Percentiles rank a stretch among this genome's conserved stretches.
Evolutionary conservation across 1,140 invertebrate species (phyloP).

Genomic region (Rhopalosiphum maidis): DNA sequence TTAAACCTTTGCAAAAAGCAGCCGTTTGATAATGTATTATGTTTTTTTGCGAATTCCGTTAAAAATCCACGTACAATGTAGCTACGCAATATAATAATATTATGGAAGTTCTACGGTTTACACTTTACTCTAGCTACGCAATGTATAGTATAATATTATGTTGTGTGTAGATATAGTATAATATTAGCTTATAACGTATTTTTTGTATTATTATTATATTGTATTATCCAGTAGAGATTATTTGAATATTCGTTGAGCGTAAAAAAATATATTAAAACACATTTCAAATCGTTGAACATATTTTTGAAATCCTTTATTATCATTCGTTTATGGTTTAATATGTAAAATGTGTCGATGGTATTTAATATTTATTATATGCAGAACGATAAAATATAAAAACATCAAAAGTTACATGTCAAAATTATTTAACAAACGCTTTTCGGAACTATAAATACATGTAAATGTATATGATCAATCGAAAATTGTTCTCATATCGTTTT

Average conservation of each 20-base stretch:
- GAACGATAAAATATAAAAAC: neutral
- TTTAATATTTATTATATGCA: neutral
- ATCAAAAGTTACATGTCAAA: neutral
- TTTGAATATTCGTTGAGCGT: no score
- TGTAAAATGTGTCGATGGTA: neutral
- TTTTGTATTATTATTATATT: no score
- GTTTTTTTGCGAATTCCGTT: neutral
- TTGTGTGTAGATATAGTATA: no score
- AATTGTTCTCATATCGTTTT: neutral
- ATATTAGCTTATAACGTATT: no score
- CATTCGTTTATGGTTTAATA: no score
- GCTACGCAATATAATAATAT: neutral
- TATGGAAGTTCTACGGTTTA: neutral
- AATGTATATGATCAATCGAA: neutral
- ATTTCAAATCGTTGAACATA: no score
- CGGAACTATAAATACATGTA: neutral
- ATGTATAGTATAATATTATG: no score
- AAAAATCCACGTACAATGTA: neutral
- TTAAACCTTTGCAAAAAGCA: neutral
- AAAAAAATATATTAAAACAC: no score
- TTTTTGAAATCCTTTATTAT: no score
- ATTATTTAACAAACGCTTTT: neutral
- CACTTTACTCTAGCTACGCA: neutral
- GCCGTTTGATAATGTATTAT: neutral
- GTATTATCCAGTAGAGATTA: no score